Evolutionary conservation across 2,888 invertebrate species (phyloP), one percentile per base, ranked within the genome.

Genomic region (Cheilosia scutellata): DNA sequence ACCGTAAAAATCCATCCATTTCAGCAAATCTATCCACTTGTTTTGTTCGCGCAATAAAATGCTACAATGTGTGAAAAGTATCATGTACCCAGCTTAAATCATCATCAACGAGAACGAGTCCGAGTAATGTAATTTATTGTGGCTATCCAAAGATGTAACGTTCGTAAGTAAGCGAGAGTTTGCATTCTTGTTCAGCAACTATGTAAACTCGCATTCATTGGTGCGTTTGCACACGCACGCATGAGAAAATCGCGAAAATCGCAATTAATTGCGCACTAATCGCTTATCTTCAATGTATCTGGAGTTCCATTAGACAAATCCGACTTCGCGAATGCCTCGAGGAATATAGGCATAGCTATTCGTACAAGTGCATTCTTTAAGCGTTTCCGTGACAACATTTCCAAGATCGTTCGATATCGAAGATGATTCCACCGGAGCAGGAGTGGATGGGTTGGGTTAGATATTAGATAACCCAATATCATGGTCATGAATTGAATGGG

Each of bases 191-290:
- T 68, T 68, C 33, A n/a, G 37, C 27, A 71, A 58, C 37, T n/a
- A 6, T 20, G 20, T 20, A 58, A 58, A 16, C 44, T 66, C 66
- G 60, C 66, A 68, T 76, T 31, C 49, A 25, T 42, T 65, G 16
- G 9, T 53, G 27, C n/a, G 33, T 13, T 13, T 11, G 16, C 42
- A 33, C 37, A 40, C 49, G 25, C 53, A 20, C 49, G 70, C 51
- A 70, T 76, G 76, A 71, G 76, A 82, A 82, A 76, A 63, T 58
- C 57, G 47, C 55, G 40, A 72, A 72, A 58, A 65, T 72, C 60
- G 66, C 82, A 83, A 83, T 83, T 78, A 83, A 83, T 83, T 78
- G 66, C 82, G 13, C 68, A 78, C 82, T 83, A 83, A 83, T 83
- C 82, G 72, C 49, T 78, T 72, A 78, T 83, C 82, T 66, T 3